Conservation (phyloP, 92 coral and sea anemone genomes). For the Pocillopora grandis region DNA sequence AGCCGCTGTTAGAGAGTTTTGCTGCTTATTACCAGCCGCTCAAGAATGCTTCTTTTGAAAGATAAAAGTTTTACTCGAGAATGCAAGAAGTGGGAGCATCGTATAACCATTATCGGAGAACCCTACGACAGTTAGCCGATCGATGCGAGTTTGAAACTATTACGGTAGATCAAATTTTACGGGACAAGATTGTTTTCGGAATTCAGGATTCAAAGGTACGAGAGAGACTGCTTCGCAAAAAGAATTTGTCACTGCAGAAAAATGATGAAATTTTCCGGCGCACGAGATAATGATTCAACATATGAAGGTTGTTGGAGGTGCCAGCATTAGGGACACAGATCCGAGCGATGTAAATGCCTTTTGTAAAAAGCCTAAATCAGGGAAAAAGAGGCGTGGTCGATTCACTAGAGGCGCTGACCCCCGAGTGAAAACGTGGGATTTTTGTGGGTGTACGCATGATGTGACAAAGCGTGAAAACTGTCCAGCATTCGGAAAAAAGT, state of each 20-base stretch:
- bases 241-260: conserved; percentile 57
- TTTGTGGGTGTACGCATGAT: not conserved
- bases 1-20: no score
- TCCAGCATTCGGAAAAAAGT: conserved; percentile 20
- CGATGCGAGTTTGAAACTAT: not conserved
- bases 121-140: no score
- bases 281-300: no score
- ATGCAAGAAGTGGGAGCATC: not conserved
- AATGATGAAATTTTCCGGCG: not conserved
- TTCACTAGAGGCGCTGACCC: no score
- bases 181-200: conserved; percentile 57
- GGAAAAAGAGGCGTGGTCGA: no score
- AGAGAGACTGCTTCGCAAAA: conserved; percentile 53
- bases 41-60: not conserved
- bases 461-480: not conserved
- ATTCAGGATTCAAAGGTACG: conserved; percentile 52
- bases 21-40: not conserved
- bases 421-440: no score
- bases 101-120: not conserved
- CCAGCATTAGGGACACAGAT: no score
- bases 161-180: conserved; percentile 55
- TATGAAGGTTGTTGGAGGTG: no score
- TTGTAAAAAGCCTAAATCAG: no score
- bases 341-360: no score
- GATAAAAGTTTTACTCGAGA: not conserved